A percentile compares a stretch with the other conserved stretches of the same genome.
These are phyloP conservation scores for Eupithecia inturbata DNA, from an alignment of 2,888 invertebrate species.

Conservation along the genomic window DNA sequence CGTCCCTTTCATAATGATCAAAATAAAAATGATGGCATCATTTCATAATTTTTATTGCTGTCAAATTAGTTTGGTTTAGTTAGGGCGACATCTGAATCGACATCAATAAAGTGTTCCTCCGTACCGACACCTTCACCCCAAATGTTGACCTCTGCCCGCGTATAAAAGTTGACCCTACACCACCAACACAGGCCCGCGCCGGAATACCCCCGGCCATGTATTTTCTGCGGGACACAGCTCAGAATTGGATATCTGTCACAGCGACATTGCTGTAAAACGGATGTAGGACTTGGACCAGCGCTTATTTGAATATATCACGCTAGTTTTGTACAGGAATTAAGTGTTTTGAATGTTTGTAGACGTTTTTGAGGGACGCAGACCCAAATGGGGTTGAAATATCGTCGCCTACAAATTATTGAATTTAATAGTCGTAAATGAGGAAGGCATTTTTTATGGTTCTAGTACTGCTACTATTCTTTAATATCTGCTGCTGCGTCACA, in stretches of 20 bases:
- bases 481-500: neutral
- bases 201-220: slow-evolving; percentile 34
- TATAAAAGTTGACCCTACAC: neutral
- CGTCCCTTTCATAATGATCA: too few species aligned
- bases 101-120: neutral
- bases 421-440: too few species aligned
- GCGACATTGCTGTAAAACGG: slow-evolving; percentile 35
- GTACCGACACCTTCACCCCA: neutral
- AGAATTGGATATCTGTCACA: slow-evolving; percentile 47
- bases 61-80: neutral
- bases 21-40: too few species aligned
- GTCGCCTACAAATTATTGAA: too few species aligned
- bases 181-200: slow-evolving; percentile 2
- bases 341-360: neutral
- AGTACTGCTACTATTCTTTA: neutral
- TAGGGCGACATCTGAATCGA: neutral
- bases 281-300: slow-evolving; percentile 23
- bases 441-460: too few species aligned
- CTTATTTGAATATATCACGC: slow-evolving; percentile 4
- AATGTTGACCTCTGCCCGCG: neutral
- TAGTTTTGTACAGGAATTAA: slow-evolving; percentile 1
- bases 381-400: neutral
- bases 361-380: neutral
- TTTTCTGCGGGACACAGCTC: slow-evolving; percentile 42
- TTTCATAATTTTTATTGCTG: neutral